Conservation (phyloP, 2,888 invertebrate species). For the Noctua fimbriata region DNA sequence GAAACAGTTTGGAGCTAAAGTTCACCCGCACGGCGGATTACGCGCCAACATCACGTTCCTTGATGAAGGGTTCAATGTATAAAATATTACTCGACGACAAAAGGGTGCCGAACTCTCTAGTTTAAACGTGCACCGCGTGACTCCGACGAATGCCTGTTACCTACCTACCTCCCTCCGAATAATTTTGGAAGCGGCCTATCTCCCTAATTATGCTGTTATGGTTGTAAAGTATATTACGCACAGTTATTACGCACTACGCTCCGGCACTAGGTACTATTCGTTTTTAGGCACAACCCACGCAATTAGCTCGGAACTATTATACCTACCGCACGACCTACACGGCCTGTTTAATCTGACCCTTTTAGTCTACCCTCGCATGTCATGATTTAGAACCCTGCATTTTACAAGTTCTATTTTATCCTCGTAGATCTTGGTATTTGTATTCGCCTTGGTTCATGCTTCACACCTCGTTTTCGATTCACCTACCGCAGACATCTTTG, state of each 20-base stretch:
- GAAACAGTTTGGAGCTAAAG: conserved; percentile 21
- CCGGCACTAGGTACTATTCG: conserved; percentile 21
- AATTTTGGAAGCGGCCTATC: conserved; percentile 55
- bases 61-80: conserved; percentile 62
- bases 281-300: conserved; percentile 26
- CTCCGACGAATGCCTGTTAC: conserved; percentile 42
- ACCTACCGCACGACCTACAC: conserved; percentile 21
- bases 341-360: conserved; percentile 46
- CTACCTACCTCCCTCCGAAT: conserved; percentile 31
- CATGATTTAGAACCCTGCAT: conserved; percentile 35
- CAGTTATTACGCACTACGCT: conserved; percentile 29
- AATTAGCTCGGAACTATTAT: conserved; percentile 28
- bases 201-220: conserved; percentile 47
- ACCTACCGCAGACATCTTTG: conserved; percentile 38
- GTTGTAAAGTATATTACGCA: conserved; percentile 45
- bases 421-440: conserved; percentile 9
- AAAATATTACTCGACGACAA: conserved; percentile 61
- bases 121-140: conserved; percentile 46
- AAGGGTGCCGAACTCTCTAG: conserved; percentile 44
- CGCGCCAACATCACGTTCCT: conserved; percentile 42
- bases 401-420: conserved; percentile 24
- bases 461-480: conserved; percentile 25
- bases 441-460: neutral
- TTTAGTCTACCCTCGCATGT: conserved; percentile 32
- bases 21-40: conserved; percentile 38